A percentile compares a stretch with the other conserved stretches of the same genome.
Conservation (phyloP, 2,888 invertebrate species). For the Agonum fuliginosum region DNA sequence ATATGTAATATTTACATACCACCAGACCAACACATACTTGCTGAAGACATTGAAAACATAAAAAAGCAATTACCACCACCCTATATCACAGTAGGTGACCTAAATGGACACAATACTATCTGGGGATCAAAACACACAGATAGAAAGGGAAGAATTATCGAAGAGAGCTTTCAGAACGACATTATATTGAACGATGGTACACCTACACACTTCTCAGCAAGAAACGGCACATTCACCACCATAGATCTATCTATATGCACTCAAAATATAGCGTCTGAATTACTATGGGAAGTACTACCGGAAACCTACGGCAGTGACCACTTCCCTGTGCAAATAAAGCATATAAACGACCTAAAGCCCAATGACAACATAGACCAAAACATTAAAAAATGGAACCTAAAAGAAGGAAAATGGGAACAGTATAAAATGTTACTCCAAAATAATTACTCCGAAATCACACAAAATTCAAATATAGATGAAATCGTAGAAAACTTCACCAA, state of each 20-base stretch:
- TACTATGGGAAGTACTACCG: constrained; percentile 34
- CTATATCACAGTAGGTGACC: constrained; percentile 61
- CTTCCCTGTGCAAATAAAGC: constrained; percentile 53
- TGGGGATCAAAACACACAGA: constrained; percentile 63
- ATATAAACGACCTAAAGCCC: constrained; percentile 13
- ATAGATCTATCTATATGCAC: constrained; percentile 61
- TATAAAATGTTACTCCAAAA: not conserved
- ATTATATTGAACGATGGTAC: no score
- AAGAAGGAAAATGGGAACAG: constrained; percentile 60
- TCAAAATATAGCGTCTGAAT: constrained; percentile 25
- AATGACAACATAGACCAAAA: not conserved
- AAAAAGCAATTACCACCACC: constrained; percentile 61
- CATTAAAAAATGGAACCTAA: constrained; percentile 60
- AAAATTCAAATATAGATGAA: not conserved
- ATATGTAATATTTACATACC: constrained; percentile 62
- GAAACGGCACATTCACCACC: constrained; percentile 48
- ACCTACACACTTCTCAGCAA: constrained; percentile 48
- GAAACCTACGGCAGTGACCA: constrained; percentile 62
- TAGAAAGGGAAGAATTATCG: constrained; percentile 59
- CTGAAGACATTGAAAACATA: constrained; percentile 30
- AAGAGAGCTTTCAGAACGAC: constrained; percentile 47
- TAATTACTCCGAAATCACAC: not conserved
- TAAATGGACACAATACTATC: constrained; percentile 61
- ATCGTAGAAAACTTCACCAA: not conserved
- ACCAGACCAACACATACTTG: not conserved